Evolutionary conservation across 2,888 invertebrate species (phyloP).

Genomic region (Drosophila meridionalis): DNA sequence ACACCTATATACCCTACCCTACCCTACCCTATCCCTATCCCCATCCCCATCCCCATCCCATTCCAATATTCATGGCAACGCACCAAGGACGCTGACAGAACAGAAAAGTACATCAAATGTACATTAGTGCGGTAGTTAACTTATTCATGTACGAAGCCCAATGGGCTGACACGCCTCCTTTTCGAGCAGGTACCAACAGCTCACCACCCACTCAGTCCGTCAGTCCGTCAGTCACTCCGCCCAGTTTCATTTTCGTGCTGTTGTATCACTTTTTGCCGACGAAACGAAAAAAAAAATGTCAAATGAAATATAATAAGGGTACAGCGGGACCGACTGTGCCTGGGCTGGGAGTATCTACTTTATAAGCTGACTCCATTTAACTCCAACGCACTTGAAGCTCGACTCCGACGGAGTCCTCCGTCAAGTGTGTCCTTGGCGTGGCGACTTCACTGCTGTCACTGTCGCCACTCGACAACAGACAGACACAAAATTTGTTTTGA

Average conservation of each 20-base stretch:
- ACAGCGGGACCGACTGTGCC: constrained; percentile 14
- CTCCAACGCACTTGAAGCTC: constrained; percentile 58
- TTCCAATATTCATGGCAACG: constrained; percentile 54
- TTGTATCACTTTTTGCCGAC: constrained; percentile 54
- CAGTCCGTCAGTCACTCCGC: not conserved
- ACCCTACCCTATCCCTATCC: not conserved
- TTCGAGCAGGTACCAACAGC: not conserved
- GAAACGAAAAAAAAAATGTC: constrained; percentile 53
- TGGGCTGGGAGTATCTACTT: constrained; percentile 34
- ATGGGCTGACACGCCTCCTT: constrained; percentile 19
- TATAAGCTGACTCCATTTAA: constrained; percentile 66
- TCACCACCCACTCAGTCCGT: not conserved
- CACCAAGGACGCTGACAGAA: constrained; percentile 22
- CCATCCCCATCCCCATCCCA: not conserved
- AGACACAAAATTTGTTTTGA: constrained; percentile 54
- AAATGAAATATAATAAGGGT: constrained; percentile 70
- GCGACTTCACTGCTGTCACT: constrained; percentile 61
- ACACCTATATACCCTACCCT: constrained; percentile 1
- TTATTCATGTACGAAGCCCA: constrained; percentile 64
- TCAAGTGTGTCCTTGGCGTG: constrained; percentile 52
- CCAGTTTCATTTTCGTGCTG: constrained; percentile 43
- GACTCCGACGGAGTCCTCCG: constrained; percentile 25
- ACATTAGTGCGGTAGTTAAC: constrained; percentile 75
- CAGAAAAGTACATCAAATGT: constrained; percentile 74
- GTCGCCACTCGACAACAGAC: constrained; percentile 33